Conservation (phyloP, 2,113 vertebrate genomes). For the Anguilla rostrata region DNA sequence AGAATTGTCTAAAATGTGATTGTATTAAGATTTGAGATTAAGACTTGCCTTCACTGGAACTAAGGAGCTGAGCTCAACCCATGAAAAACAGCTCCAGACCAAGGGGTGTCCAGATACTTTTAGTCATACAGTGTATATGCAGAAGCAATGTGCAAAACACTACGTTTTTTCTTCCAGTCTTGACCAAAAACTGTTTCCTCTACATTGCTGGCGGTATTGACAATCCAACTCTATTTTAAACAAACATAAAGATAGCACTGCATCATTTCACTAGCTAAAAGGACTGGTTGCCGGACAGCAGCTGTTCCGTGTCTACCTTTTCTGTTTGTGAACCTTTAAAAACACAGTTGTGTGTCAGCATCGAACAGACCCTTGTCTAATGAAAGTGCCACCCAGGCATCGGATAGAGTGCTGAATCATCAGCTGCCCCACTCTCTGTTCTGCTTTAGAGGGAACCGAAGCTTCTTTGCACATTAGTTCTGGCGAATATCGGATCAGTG, state of each 20-base stretch:
- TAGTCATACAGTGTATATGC: neutral
- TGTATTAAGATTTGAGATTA: too few species aligned
- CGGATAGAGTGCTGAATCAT: slow-evolving; percentile 9
- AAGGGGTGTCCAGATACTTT: too few species aligned
- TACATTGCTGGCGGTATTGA: neutral
- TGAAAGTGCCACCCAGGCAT: slow-evolving; percentile 1
- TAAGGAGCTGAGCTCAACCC: too few species aligned
- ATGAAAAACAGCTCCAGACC: too few species aligned
- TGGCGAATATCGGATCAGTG: neutral
- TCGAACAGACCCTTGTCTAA: neutral
- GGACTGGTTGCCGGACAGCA: neutral
- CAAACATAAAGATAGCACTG: too few species aligned
- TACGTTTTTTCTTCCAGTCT: neutral
- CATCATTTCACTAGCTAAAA: neutral
- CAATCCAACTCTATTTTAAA: neutral
- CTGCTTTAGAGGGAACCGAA: slow-evolving; percentile 15
- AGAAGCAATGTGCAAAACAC: neutral
- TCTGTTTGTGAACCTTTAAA: neutral
- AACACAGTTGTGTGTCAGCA: neutral
- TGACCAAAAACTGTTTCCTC: neutral
- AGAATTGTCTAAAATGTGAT: too few species aligned
- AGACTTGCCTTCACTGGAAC: too few species aligned
- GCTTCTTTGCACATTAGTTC: slow-evolving; percentile 17
- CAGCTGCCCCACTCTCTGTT: neutral
- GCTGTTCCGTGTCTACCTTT: neutral